Conservation (phyloP, 2,797 vertebrate genomes). For the Falco peregrinus region DNA sequence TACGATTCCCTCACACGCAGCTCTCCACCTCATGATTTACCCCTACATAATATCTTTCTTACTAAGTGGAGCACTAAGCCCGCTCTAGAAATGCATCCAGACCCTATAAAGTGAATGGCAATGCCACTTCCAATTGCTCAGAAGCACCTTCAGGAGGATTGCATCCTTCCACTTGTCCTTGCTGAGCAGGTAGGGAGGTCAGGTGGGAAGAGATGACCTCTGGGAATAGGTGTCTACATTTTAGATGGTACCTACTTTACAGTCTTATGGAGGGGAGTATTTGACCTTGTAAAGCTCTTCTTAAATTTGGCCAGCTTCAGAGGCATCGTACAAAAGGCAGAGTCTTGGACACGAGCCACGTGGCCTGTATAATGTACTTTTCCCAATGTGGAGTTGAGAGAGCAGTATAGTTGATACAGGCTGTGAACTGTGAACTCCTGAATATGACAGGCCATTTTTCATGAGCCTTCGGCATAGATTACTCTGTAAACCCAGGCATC, state of each 20-base stretch:
- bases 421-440: slow-evolving; percentile 3
- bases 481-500: not conserved
- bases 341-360: not conserved
- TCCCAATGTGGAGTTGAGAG: not conserved
- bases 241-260: not conserved
- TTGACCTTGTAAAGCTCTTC: not conserved
- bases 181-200: not conserved
- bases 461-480: not conserved
- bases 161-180: not conserved
- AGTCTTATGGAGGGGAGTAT: not conserved
- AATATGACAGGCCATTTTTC: not conserved
- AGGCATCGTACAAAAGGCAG: not conserved
- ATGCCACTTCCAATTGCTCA: not conserved
- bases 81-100: not conserved
- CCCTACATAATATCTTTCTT: not conserved
- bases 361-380: not conserved
- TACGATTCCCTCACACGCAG: not conserved
- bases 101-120: not conserved
- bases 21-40: not conserved
- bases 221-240: not conserved
- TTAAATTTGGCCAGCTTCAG: not conserved
- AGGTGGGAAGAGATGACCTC: not conserved
- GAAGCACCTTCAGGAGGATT: not conserved
- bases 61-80: not conserved
- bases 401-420: not conserved